These are phyloP conservation scores for Agelaius tricolor DNA, from an alignment of 2,113 vertebrate genomes.

Conservation along the genomic window DNA sequence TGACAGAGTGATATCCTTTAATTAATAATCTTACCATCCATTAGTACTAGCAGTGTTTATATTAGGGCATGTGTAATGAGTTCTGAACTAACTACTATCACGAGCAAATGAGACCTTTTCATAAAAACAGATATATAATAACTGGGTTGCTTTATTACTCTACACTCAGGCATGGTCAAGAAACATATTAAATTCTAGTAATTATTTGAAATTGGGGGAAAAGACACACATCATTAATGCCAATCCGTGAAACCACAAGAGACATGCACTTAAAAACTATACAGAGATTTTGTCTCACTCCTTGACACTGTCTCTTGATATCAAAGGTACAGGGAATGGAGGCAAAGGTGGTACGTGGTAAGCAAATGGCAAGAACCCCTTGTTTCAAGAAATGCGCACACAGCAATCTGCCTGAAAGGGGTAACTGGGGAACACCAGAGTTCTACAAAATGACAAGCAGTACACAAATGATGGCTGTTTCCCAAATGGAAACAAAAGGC, in stretches of 20 bases:
- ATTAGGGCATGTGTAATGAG: background rate
- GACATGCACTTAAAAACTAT: background rate
- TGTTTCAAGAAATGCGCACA: background rate
- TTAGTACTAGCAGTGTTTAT: slow-evolving; percentile 41
- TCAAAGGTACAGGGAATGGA: background rate
- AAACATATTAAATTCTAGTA: background rate
- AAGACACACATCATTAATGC: background rate
- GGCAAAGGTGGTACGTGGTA: background rate
- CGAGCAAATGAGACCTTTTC: background rate
- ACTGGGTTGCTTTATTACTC: background rate
- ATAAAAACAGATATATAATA: background rate
- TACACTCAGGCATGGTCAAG: accelerated
- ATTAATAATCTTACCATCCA: slow-evolving; percentile 37
- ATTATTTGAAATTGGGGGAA: background rate
- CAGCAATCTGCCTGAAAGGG: background rate
- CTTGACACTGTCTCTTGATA: background rate
- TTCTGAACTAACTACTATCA: background rate
- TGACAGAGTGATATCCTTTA: background rate
- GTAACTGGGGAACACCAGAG: background rate
- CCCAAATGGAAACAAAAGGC: background rate
- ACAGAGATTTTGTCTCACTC: background rate
- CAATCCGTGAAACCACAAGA: background rate
- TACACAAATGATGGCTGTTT: background rate
- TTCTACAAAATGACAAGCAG: background rate
- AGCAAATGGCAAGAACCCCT: background rate